These are phyloP conservation scores for Canis aureus DNA, from an alignment of 2,113 vertebrate genomes.

Conservation along the genomic window DNA sequence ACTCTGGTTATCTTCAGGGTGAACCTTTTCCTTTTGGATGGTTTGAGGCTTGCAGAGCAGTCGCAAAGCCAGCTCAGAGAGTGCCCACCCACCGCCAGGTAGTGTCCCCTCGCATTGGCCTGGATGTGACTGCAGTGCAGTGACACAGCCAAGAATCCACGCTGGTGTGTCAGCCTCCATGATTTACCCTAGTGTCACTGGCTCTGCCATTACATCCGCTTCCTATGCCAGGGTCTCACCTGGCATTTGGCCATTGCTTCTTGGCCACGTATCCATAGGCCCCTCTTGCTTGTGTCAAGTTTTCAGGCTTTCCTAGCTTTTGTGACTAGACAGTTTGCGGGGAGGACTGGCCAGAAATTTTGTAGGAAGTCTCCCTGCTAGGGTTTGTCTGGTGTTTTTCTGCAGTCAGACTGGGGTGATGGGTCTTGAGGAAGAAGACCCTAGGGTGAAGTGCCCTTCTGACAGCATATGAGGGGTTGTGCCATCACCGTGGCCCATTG, in stretches of 20 bases:
- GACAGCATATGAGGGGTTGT: not conserved
- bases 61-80: not conserved
- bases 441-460: not conserved
- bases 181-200: accelerated
- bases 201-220: not conserved
- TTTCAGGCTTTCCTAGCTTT: not conserved
- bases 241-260: not conserved
- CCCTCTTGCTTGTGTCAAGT: not conserved
- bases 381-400: not conserved
- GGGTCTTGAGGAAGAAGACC: not conserved
- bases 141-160: not conserved
- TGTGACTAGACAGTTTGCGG: not conserved
- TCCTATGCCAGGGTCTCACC: too few relatives aligned
- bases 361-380: not conserved
- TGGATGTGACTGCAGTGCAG: not conserved
- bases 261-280: not conserved
- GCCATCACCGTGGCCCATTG: not conserved
- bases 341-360: not conserved
- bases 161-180: accelerated
- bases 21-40: not conserved
- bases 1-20: not conserved
- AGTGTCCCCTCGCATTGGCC: not conserved
- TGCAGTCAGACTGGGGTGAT: not conserved
- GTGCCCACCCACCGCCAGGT: not conserved
- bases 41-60: not conserved